Evolutionary conservation across 2,797 vertebrate genomes (phyloP), one percentile per base, ranked within the genome.

Genomic region (Lagodon rhomboides): DNA sequence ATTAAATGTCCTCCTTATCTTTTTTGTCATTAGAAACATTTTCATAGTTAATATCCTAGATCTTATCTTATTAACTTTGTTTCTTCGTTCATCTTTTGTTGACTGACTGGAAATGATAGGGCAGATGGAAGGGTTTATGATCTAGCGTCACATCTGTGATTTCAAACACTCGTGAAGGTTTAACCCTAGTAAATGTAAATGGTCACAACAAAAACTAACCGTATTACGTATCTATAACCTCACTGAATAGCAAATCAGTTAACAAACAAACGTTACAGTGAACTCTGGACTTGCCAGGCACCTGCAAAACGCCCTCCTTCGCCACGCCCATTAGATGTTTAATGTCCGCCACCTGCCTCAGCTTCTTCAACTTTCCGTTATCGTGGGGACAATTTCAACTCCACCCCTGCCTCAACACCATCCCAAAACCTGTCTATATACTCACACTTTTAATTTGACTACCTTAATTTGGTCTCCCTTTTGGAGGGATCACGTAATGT

Each of bases 271-370:
- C n/a, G 18, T 41, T 49, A 3, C 49, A 27, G 5, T 68, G 5
- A 34, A 61, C 18, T 64, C 27, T 11, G 22, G 70, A 81, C 49
- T 27, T 13, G n/a, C 27, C 12, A 49, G 84, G 51, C 86, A 90
- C 87, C 87, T 92, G 84, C 68, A 77, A 44, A 80, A 77, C 86
- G 71, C 73, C 82, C 74, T 75, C 55, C 27, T 34, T 79, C 38
- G 68, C 79, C 93, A 91, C 93, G 87, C 91, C 93, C 88, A 91
- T 91, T 73, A 10, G 2, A 77, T 64, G 25, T 68, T 86, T 47
- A 87, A 89, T 65, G 82, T 80, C 81, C 58, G 85, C 70, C 85
- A 86, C 83, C 85, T 82, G 83, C 78, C 55, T 49, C 72, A 25
- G 69, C 74, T 55, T 22, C 25, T 53, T 66, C 49, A 72, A 85